Evolutionary conservation across 2,888 invertebrate genomes (phyloP).

Genomic region (Ophion costatus): DNA sequence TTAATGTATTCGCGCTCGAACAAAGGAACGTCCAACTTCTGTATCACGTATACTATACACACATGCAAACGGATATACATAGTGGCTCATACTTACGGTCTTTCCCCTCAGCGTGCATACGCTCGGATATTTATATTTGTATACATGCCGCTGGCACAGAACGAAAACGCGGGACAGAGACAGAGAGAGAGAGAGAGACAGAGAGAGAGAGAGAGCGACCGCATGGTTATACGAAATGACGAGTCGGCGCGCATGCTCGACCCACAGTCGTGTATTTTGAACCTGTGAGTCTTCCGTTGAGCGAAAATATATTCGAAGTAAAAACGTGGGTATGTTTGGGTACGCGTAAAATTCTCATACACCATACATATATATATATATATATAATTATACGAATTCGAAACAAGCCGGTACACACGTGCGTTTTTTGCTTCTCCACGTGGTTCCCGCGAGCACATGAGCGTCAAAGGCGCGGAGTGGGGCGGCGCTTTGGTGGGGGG

Average conservation of each 20-base stretch:
- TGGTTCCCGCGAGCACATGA: conserved; percentile 14
- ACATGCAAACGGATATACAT: background rate
- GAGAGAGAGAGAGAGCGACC: background rate
- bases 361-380: background rate
- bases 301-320: background rate
- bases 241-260: conserved; percentile 22
- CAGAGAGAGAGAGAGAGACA: background rate
- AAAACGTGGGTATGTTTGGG: conserved; percentile 15
- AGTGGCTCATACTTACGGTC: conserved; percentile 24
- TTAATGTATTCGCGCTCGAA: conserved; percentile 28
- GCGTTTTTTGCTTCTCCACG: conserved; percentile 55
- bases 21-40: conserved; percentile 49
- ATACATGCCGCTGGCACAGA: conserved; percentile 7
- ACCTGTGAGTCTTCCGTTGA: conserved; percentile 23
- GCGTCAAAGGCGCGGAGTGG: conserved; percentile 4
- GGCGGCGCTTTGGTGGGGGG: background rate
- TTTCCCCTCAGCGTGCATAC: conserved; percentile 18
- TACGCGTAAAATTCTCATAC: conserved; percentile 40
- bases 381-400: conserved; percentile 8
- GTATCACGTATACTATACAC: background rate
- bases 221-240: conserved; percentile 28
- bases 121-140: conserved; percentile 52
- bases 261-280: conserved; percentile 28
- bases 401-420: conserved; percentile 35
- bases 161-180: conserved; percentile 1